Conservation (phyloP, 2,888 invertebrate species). For the Balanococcus diminutus region DNA sequence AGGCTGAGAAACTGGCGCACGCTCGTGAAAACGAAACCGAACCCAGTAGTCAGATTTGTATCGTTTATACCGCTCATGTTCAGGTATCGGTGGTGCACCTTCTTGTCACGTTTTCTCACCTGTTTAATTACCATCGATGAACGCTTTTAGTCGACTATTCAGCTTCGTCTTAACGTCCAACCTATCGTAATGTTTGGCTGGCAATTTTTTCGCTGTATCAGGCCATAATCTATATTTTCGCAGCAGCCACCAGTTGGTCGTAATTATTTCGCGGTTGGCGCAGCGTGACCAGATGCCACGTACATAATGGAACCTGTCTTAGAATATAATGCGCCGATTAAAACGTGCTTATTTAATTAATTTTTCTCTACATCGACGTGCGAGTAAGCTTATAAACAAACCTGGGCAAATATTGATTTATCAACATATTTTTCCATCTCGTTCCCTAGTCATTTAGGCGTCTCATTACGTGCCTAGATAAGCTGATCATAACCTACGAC, state of each 20-base stretch:
- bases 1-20: background rate
- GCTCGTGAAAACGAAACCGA: background rate
- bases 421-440: background rate
- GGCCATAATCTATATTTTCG: background rate
- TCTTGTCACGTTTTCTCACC: constrained; percentile 11
- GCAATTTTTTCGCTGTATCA: background rate
- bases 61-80: background rate
- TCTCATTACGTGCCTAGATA: background rate
- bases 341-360: background rate
- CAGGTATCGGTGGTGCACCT: background rate
- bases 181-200: background rate
- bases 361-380: background rate
- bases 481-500: background rate
- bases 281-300: background rate
- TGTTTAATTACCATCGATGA: background rate
- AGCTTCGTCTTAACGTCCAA: background rate
- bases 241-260: background rate
- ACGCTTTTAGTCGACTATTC: background rate
- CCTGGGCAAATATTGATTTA: background rate
- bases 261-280: background rate
- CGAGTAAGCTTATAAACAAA: background rate
- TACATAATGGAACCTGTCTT: background rate
- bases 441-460: background rate
- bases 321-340: background rate
- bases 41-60: background rate